phyloP scores from a whole-genome alignment of 2,888 invertebrate species.

The Epirrhoe alternata region DNA sequence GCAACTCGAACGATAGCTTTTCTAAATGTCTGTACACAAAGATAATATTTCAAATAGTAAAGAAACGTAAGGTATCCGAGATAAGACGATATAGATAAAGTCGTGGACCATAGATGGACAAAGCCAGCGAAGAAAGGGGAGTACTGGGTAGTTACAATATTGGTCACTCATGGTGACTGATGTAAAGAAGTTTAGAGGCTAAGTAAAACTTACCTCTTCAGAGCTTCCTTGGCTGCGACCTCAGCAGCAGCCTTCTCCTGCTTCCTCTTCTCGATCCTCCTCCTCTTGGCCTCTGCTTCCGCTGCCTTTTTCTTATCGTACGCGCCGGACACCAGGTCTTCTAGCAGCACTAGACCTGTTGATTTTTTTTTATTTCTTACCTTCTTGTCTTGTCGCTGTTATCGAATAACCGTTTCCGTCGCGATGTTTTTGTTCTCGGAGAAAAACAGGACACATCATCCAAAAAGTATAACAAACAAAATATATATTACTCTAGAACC shows the following conservation, averaged over 20 bases:
- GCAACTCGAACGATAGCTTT: slow-evolving; percentile 84
- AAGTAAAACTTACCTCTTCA: slow-evolving; percentile 56
- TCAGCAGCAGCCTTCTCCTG: slow-evolving; percentile 66
- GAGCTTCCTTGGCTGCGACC: slow-evolving; percentile 63
- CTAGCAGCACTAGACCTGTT: slow-evolving; percentile 77
- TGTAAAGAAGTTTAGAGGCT: not conserved
- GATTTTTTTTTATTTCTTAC: too few relatives aligned
- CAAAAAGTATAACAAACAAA: too few relatives aligned
- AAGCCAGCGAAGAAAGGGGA: too few relatives aligned
- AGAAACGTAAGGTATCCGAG: not conserved
- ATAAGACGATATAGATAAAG: not conserved
- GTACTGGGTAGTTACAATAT: too few relatives aligned
- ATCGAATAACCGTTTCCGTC: too few relatives aligned
- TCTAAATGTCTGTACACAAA: slow-evolving; percentile 72
- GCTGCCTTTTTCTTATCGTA: slow-evolving; percentile 75
- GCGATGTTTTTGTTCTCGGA: too few relatives aligned
- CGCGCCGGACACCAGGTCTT: slow-evolving; percentile 85
- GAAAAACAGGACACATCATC: too few relatives aligned
- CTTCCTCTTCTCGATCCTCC: slow-evolving; percentile 65
- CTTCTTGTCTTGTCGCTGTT: too few relatives aligned
- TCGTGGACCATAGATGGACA: too few relatives aligned
- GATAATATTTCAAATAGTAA: not conserved
- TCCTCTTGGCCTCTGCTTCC: slow-evolving; percentile 65
- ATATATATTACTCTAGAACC: too few relatives aligned
- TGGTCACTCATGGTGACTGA: too few relatives aligned